phyloP scores from a whole-genome alignment of 2,888 invertebrate genomes.

The Paralinhomoeus sp. region DNA sequence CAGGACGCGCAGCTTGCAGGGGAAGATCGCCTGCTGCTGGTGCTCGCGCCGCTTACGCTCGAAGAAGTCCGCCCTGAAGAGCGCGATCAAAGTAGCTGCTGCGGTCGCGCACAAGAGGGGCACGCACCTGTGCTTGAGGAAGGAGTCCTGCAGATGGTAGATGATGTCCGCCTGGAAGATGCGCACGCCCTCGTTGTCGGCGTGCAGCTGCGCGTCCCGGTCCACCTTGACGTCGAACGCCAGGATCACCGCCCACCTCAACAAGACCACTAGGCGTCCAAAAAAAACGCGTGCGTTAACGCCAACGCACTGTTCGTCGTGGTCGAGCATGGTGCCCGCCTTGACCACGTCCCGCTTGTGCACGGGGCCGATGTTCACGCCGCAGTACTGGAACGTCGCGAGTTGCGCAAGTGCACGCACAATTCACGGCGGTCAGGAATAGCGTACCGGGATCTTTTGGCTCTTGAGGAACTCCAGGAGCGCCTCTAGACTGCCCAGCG shows the following conservation, averaged over 20 bases:
- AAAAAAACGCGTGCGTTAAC: no score
- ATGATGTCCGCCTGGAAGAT: conserved; percentile 96
- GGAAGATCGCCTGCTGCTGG: conserved; percentile 90
- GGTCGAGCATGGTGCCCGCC: conserved; percentile 97
- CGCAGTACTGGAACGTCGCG: conserved; percentile 53
- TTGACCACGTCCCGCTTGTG: conserved; percentile 98
- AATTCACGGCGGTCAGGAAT: not conserved
- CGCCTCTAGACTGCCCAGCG: conserved; percentile 92
- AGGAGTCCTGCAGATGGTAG: conserved; percentile 95
- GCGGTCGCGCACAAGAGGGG: not conserved
- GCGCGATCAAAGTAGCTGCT: no score
- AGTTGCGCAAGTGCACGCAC: not conserved
- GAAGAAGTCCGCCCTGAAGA: conserved; percentile 63
- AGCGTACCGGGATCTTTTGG: conserved; percentile 74
- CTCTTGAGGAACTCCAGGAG: conserved; percentile 68
- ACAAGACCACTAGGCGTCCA: no score
- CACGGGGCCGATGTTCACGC: conserved; percentile 94
- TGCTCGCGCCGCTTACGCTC: conserved; percentile 76
- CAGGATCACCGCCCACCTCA: conserved; percentile 78
- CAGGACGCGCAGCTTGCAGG: conserved; percentile 61
- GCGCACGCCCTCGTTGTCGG: conserved; percentile 71
- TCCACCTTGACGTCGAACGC: conserved; percentile 94
- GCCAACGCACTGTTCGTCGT: conserved; percentile 49
- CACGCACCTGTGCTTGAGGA: conserved; percentile 31
- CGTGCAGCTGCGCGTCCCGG: conserved; percentile 87